Percentiles rank a stretch among this genome's conserved stretches.
Evolutionary conservation across 2,113 vertebrate species (phyloP).

Genomic region (Chunga burmeisteri): DNA sequence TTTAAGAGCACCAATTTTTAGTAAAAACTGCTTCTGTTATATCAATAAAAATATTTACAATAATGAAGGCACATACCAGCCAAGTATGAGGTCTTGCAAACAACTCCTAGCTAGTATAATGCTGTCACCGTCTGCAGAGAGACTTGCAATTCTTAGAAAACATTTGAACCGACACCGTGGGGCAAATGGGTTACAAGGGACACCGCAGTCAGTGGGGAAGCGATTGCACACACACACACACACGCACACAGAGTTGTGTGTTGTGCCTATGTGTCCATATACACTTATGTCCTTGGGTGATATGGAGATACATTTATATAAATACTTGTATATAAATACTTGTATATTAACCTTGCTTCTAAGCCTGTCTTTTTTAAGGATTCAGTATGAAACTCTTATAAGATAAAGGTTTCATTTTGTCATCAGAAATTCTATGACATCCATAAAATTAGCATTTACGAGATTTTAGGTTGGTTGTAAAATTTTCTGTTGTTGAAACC

Average conservation of each 20-base stretch:
- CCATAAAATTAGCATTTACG: not conserved
- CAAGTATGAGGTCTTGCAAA: not conserved
- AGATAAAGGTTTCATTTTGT: not conserved
- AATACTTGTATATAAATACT: not conserved
- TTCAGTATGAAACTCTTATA: not conserved
- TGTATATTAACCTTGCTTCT: not conserved
- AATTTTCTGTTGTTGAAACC: slow-evolving; percentile 5
- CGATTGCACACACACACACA: accelerated
- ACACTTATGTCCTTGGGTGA: not conserved
- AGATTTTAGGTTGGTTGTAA: not conserved
- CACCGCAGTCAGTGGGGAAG: not conserved
- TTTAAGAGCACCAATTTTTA: not conserved
- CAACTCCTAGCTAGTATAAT: not conserved
- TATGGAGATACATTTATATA: not conserved
- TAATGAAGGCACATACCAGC: not conserved
- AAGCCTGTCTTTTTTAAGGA: not conserved
- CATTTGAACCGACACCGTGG: not conserved
- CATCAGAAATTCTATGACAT: slow-evolving; percentile 18
- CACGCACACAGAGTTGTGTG: accelerated
- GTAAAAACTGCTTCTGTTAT: not conserved
- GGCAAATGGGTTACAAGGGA: not conserved
- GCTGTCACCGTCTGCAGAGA: not conserved
- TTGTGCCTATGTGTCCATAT: not conserved
- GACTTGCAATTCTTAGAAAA: not conserved
- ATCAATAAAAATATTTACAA: not conserved